phyloP scores from a whole-genome alignment of 2,797 vertebrate genomes.

The Tokudaia muenninki region DNA sequence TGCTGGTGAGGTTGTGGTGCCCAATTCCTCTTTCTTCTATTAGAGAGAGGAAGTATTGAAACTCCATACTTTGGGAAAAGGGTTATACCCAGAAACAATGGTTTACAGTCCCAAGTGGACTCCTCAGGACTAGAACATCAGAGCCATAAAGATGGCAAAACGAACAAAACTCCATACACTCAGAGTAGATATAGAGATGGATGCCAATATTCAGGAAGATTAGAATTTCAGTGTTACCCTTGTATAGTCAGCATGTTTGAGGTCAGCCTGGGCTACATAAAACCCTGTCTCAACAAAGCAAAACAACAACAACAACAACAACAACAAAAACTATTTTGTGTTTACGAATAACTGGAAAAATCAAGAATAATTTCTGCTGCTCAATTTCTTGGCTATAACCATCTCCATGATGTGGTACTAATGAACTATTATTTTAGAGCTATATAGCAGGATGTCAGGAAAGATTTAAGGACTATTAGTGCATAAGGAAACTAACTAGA shows the following conservation, averaged over 20 bases:
- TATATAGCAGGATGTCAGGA: not conserved
- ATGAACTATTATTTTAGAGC: not conserved
- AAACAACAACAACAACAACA: not conserved
- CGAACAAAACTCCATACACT: too few species aligned
- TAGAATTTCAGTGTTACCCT: not conserved
- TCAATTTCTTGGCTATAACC: not conserved
- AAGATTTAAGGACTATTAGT: not conserved
- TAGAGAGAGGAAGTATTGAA: not conserved
- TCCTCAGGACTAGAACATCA: not conserved
- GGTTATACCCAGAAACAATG: not conserved
- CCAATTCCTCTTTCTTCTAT: not conserved
- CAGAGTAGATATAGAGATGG: not conserved
- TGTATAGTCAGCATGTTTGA: not conserved
- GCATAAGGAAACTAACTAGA: not conserved
- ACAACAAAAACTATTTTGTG: not conserved
- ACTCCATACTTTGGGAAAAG: constrained; percentile 6
- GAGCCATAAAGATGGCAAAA: not conserved
- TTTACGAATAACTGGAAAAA: constrained; percentile 1
- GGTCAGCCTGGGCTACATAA: not conserved
- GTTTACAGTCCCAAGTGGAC: constrained; percentile 30
- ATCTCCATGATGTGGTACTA: not conserved
- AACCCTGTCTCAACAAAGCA: not conserved
- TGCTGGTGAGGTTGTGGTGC: not conserved
- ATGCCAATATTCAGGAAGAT: not conserved
- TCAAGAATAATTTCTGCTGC: not conserved